These are phyloP conservation scores for Catharus fuscescens DNA, from an alignment of 2,113 vertebrate genomes.

Conservation along the genomic window DNA sequence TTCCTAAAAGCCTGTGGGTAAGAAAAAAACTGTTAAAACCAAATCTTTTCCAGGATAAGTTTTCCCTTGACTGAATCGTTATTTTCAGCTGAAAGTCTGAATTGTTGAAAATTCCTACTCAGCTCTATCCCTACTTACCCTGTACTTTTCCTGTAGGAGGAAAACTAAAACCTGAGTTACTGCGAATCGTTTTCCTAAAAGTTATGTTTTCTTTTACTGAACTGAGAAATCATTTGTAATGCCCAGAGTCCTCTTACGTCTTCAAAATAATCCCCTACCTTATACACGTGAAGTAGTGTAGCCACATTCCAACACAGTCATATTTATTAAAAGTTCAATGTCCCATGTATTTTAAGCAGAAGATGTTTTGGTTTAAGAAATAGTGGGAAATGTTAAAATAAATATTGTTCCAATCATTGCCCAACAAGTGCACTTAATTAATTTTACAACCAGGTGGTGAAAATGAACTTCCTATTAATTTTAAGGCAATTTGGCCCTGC, in stretches of 20 bases:
- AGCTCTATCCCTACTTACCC: slow-evolving; percentile 12
- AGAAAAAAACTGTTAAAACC: not conserved
- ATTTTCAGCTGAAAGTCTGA: slow-evolving; percentile 60
- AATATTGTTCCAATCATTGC: slow-evolving; percentile 27
- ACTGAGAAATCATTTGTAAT: slow-evolving; percentile 55
- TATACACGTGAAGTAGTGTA: slow-evolving; percentile 28
- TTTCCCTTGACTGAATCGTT: not conserved
- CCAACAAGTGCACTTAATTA: slow-evolving; percentile 9
- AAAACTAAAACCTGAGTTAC: slow-evolving; percentile 51
- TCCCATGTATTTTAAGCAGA: slow-evolving; percentile 40
- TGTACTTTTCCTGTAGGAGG: slow-evolving; percentile 52
- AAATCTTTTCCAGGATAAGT: not conserved
- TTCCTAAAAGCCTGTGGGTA: not conserved
- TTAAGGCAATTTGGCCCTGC: not conserved
- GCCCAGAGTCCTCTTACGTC: slow-evolving; percentile 8
- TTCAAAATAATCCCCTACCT: slow-evolving; percentile 35
- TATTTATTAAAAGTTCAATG: slow-evolving; percentile 36
- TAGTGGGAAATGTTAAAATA: slow-evolving; percentile 52
- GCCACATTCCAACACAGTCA: slow-evolving; percentile 35
- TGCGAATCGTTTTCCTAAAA: slow-evolving; percentile 47
- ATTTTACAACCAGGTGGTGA: slow-evolving; percentile 41
- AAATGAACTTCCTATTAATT: slow-evolving; percentile 36
- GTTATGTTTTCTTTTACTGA: slow-evolving; percentile 50
- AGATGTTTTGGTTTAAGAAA: slow-evolving; percentile 41
- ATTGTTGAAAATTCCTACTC: slow-evolving; percentile 44